phyloP scores from a whole-genome alignment of 2,113 vertebrate genomes.

The Rana temporaria region DNA sequence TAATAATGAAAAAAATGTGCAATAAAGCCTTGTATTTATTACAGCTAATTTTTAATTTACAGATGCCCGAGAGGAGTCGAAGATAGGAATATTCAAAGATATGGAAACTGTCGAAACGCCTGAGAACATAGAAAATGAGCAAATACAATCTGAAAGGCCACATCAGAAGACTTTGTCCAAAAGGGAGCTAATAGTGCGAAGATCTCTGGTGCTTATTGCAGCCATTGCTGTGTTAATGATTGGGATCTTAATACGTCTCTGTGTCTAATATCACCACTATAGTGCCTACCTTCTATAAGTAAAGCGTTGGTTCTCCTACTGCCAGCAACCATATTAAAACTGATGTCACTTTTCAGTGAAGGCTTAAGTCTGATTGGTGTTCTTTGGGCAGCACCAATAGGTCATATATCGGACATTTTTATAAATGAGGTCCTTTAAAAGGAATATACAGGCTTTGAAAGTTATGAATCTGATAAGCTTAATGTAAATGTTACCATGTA shows the following conservation, averaged over 20 bases:
- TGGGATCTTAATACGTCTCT: slow-evolving; percentile 64
- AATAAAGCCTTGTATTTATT: neutral
- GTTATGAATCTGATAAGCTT: no score
- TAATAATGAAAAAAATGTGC: no score
- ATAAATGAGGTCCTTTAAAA: no score
- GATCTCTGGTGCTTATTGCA: slow-evolving; percentile 21
- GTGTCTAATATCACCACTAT: neutral
- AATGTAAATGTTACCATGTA: no score
- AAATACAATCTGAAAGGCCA: rapidly evolving
- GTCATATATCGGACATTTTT: no score
- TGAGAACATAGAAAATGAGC: neutral
- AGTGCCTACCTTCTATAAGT: neutral
- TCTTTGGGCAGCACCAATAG: neutral
- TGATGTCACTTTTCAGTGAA: neutral
- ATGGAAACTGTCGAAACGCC: neutral
- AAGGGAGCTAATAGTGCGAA: slow-evolving; percentile 58
- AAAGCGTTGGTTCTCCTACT: neutral
- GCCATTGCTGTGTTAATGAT: slow-evolving; percentile 55
- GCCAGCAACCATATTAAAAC: neutral
- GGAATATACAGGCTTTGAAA: no score
- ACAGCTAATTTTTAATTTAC: neutral
- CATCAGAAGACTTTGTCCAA: rapidly evolving
- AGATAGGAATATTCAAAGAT: neutral
- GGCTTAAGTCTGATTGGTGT: no score
- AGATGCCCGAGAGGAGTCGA: neutral